These are phyloP conservation scores for Myrmecophaga tridactyla DNA, from an alignment of 2,113 vertebrate species.

Conservation along the genomic window DNA sequence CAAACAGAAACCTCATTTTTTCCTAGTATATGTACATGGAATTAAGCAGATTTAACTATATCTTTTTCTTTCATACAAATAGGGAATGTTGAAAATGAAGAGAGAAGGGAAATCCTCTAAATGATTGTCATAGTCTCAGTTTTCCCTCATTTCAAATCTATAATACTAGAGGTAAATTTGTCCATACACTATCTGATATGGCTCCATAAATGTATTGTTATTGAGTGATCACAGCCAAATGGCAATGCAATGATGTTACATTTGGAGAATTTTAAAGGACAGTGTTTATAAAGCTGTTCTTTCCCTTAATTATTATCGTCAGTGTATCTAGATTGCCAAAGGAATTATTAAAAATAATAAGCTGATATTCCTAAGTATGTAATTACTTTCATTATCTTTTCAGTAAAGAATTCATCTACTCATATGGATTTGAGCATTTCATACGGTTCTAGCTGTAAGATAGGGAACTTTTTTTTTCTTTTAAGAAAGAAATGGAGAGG, in stretches of 20 bases:
- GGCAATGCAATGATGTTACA: background rate
- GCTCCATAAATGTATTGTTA: background rate
- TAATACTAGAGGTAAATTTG: background rate
- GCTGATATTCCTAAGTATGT: conserved; percentile 26
- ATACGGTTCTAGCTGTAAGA: background rate
- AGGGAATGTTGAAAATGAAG: background rate
- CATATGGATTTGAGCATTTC: conserved; percentile 5
- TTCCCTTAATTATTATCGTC: conserved; percentile 5
- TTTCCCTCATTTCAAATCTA: background rate
- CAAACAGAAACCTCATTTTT: background rate
- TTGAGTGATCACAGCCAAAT: background rate
- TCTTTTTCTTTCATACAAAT: background rate
- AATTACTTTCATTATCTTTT: conserved; percentile 55
- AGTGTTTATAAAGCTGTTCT: background rate
- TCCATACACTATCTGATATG: background rate
- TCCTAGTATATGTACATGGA: background rate
- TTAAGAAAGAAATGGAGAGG: conserved; percentile 34
- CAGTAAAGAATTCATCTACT: conserved; percentile 25
- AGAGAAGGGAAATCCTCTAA: background rate
- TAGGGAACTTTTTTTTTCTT: background rate
- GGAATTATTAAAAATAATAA: background rate
- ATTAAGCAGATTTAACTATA: background rate
- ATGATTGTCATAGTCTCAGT: background rate
- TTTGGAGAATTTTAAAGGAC: background rate
- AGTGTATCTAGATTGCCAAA: background rate